A percentile compares a stretch with the other conserved stretches of the same genome.
Conservation (phyloP, 30 jellyfish, hydroid and myxozoan genomes). For the Hydra vulgaris region DNA sequence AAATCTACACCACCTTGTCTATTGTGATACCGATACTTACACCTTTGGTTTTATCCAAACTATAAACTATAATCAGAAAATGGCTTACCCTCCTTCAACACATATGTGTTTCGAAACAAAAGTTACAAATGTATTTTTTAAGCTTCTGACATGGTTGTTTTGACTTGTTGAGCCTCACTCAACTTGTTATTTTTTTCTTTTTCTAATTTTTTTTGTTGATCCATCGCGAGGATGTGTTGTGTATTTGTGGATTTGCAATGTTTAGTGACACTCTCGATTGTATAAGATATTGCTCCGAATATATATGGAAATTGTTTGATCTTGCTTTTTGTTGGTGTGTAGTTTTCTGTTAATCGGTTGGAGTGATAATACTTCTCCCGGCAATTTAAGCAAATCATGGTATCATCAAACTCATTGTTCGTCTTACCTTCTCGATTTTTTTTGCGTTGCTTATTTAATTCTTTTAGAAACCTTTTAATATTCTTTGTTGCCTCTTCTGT, state of each 20-base stretch:
- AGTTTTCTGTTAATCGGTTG: conserved; percentile 1
- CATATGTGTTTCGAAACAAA: conserved; percentile 3
- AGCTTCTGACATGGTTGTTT: not conserved
- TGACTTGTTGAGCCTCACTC: conserved; percentile 4
- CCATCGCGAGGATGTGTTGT: conserved; percentile 6
- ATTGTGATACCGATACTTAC: not conserved
- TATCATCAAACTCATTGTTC: not conserved
- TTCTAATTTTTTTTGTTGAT: not conserved
- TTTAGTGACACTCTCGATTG: not conserved
- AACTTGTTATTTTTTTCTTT: not conserved
- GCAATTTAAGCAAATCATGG: not conserved
- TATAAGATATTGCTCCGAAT: conserved; percentile 1
- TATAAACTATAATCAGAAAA: not conserved
- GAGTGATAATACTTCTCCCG: conserved; percentile 1
- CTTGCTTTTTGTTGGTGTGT: not conserved
- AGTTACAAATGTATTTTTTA: not conserved
- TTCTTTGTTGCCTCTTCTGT: not conserved
- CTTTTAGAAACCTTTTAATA: not conserved
- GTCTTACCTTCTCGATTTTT: too few relatives aligned
- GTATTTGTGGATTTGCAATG: conserved; percentile 1
- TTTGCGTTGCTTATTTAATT: not conserved
- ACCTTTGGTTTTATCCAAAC: not conserved
- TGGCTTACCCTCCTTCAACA: not conserved
- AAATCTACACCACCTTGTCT: conserved; percentile 1
- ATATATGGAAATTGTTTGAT: not conserved